Percentiles rank a stretch among this genome's conserved stretches.
These are phyloP conservation scores for Paracentrotus lividus DNA, from an alignment of 53 echinoderm and acorn worm genomes.

Conservation along the genomic window DNA sequence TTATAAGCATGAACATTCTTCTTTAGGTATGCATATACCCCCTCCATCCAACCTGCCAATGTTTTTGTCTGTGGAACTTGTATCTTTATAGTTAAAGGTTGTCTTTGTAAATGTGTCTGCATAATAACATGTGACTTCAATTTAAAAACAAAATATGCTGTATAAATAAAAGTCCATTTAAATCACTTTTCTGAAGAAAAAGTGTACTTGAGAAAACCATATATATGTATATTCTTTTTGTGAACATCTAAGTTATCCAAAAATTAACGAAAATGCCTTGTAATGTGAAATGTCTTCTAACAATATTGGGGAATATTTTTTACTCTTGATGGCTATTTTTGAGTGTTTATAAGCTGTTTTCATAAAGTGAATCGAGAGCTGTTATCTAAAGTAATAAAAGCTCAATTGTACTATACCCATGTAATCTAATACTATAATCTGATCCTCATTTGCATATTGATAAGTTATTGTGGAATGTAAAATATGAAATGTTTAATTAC, in stretches of 20 bases:
- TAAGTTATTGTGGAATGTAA: neutral
- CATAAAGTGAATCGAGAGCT: neutral
- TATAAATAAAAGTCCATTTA: slow-evolving; percentile 36
- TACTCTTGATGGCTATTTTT: neutral
- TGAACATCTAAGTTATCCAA: neutral
- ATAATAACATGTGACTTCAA: neutral
- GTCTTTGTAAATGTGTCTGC: too few species aligned
- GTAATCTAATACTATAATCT: neutral
- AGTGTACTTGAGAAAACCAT: slow-evolving; percentile 39
- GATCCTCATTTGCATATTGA: neutral
- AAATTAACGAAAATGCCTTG: slow-evolving; percentile 29
- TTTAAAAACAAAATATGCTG: neutral
- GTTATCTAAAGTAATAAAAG: neutral
- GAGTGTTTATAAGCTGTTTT: neutral
- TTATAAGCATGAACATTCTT: too few species aligned
- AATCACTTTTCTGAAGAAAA: slow-evolving; percentile 2
- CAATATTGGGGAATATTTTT: neutral
- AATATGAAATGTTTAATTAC: neutral
- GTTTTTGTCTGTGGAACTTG: too few species aligned
- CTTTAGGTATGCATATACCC: too few species aligned
- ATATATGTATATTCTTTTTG: neutral
- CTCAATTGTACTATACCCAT: neutral
- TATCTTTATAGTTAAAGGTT: too few species aligned
- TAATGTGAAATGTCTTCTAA: slow-evolving; percentile 30
- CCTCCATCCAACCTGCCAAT: too few species aligned